Percentiles rank a stretch among this genome's conserved stretches.
Evolutionary conservation across 2,113 vertebrate species (phyloP).

Genomic region (Columbina picui): DNA sequence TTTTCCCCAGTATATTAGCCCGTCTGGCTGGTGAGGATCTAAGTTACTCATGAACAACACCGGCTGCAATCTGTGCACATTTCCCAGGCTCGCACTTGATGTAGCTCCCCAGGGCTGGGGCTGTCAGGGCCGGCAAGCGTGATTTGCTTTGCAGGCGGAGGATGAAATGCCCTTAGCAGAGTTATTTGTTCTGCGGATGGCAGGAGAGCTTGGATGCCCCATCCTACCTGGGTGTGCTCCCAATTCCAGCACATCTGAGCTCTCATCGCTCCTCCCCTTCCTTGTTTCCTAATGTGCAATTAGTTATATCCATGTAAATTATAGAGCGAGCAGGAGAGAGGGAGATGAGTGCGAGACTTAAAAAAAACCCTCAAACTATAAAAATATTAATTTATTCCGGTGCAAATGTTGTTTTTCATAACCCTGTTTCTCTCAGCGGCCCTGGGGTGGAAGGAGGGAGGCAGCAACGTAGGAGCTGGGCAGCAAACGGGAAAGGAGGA

Average conservation of each 20-base stretch:
- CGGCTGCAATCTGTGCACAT: background rate
- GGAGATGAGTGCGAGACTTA: background rate
- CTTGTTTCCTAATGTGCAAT: constrained; percentile 2
- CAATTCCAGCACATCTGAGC: background rate
- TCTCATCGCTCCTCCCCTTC: background rate
- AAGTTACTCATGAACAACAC: background rate
- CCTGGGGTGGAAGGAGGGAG: background rate
- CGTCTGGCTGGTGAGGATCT: background rate
- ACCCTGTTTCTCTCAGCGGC: background rate
- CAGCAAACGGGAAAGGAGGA: background rate
- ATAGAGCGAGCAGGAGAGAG: background rate
- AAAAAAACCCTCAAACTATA: no score
- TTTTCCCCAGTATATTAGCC: background rate
- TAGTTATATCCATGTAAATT: constrained; percentile 9
- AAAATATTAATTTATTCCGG: background rate
- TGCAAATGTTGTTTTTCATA: background rate
- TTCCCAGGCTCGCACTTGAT: background rate
- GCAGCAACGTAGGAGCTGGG: rapidly evolving
- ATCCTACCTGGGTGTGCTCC: background rate
- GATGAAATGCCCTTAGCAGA: background rate
- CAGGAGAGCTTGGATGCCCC: background rate
- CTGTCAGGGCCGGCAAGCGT: background rate
- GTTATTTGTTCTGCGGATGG: background rate
- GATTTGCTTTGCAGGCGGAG: constrained; percentile 27
- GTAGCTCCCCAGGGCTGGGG: background rate